These are phyloP conservation scores for Otis tarda DNA, from an alignment of 2,113 vertebrate species.

Conservation along the genomic window DNA sequence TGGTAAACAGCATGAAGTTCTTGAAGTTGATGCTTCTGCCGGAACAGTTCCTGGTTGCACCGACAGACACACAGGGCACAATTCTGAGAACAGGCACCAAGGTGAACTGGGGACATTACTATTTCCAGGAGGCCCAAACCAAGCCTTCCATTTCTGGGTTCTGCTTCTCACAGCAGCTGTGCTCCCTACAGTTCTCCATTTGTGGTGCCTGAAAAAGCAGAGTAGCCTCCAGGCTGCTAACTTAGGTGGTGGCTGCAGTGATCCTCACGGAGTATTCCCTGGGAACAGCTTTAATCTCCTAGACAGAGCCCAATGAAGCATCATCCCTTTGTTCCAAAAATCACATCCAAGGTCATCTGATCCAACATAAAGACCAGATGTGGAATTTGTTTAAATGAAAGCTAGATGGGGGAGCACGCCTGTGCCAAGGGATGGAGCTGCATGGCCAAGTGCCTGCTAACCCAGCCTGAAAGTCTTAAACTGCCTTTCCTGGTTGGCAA, in stretches of 20 bases:
- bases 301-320: neutral
- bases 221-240: neutral
- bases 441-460: neutral
- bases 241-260: neutral
- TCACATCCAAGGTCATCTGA: neutral
- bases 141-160: neutral
- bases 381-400: neutral
- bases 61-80: neutral
- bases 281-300: neutral
- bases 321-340: neutral
- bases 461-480: neutral
- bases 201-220: neutral
- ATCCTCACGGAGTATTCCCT: neutral
- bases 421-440: neutral
- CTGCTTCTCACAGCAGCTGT: neutral
- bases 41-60: neutral
- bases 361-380: neutral
- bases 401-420: rapidly evolving
- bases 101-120: neutral
- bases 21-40: neutral
- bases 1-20: neutral
- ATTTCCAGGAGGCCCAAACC: neutral
- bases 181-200: neutral
- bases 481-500: neutral
- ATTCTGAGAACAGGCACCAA: neutral